Evolutionary conservation across 2,888 invertebrate genomes (phyloP).

Genomic region (Lypha dubia): DNA sequence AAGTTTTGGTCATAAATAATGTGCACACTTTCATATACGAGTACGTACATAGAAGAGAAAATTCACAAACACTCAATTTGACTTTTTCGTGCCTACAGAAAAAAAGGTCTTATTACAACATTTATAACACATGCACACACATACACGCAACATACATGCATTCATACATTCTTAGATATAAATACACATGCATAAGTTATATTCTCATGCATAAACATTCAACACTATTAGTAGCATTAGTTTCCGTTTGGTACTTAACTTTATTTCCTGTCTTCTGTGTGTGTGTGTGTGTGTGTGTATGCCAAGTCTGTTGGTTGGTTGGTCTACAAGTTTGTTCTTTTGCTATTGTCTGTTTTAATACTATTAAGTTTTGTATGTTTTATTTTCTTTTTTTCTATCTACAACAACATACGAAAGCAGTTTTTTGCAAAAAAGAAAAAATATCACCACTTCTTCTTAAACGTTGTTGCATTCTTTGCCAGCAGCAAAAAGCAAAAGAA

Average conservation of each 20-base stretch:
- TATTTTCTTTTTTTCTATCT: too few relatives aligned
- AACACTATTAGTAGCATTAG: slow-evolving; percentile 68
- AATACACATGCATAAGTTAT: background rate
- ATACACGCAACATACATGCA: too few relatives aligned
- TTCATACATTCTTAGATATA: background rate
- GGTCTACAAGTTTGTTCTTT: slow-evolving; percentile 25
- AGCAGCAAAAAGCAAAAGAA: background rate
- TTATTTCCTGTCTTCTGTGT: slow-evolving; percentile 63
- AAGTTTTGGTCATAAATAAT: slow-evolving; percentile 78
- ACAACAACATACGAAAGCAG: slow-evolving; percentile 2
- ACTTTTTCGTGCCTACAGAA: slow-evolving; percentile 43
- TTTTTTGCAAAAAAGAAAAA: background rate
- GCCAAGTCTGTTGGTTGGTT: background rate
- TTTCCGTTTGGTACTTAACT: slow-evolving; percentile 71
- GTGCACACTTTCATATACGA: slow-evolving; percentile 68
- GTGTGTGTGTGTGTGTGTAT: background rate
- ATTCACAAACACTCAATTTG: slow-evolving; percentile 10
- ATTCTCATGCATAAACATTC: slow-evolving; percentile 18
- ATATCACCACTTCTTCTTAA: slow-evolving; percentile 41
- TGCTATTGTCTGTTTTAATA: slow-evolving; percentile 56
- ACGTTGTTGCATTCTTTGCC: slow-evolving; percentile 31
- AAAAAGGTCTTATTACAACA: slow-evolving; percentile 51
- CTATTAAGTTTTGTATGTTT: slow-evolving; percentile 17
- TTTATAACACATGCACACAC: slow-evolving; percentile 27
- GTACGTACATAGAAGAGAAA: too few relatives aligned